phyloP scores from a whole-genome alignment of 2,113 vertebrate genomes.

The Ammodytes marinus region DNA sequence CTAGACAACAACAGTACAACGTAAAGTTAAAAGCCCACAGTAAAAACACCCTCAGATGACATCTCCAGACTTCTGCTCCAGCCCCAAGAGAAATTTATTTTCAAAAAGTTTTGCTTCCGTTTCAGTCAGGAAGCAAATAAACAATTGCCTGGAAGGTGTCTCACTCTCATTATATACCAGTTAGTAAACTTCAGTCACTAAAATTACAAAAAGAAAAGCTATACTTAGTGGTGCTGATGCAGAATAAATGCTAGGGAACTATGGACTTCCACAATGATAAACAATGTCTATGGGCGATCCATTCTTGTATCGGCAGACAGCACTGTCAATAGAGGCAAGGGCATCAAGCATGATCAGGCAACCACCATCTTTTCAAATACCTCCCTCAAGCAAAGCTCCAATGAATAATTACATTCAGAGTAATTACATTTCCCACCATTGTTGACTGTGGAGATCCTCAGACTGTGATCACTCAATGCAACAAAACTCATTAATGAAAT shows the following conservation, averaged over 20 bases:
- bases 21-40: neutral
- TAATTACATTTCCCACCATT: conserved; percentile 79
- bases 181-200: conserved; percentile 8
- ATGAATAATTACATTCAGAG: conserved; percentile 76
- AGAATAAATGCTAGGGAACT: conserved; percentile 3
- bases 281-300: neutral
- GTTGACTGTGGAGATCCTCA: conserved; percentile 72
- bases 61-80: conserved; percentile 11
- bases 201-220: neutral
- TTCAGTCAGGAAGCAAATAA: conserved; percentile 8
- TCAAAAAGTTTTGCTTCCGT: conserved; percentile 18
- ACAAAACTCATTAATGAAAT: conserved; percentile 79
- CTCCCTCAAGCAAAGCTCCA: conserved; percentile 47
- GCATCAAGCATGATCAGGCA: conserved; percentile 35
- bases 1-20: too few species aligned
- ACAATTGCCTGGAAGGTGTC: conserved; percentile 14
- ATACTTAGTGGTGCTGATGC: neutral
- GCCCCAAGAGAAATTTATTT: conserved; percentile 23
- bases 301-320: neutral
- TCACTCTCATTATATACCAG: conserved; percentile 12
- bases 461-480: conserved; percentile 73
- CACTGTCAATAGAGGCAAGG: conserved; percentile 29
- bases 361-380: conserved; percentile 49
- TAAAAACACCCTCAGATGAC: neutral
- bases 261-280: neutral